Evolutionary conservation across 35 echinoderm and acorn worm species (phyloP).

Genomic region (Chiridota heheva): DNA sequence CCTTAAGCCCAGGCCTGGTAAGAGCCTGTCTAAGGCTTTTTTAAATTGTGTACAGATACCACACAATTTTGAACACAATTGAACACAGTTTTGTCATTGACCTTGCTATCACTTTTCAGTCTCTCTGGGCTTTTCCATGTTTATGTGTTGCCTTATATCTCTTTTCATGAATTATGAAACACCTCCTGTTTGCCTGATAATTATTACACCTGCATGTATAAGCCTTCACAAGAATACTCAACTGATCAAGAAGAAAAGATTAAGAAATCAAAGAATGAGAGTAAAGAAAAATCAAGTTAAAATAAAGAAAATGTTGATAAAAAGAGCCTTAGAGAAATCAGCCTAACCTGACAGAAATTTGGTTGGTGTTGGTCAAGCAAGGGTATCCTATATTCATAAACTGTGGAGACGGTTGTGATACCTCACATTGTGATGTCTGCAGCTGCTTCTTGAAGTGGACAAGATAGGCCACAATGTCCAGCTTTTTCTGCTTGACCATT

Average conservation of each 20-base stretch:
- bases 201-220: neutral
- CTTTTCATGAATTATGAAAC: neutral
- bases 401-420: neutral
- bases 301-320: neutral
- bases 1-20: too few relatives aligned
- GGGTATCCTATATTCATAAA: slow-evolving; percentile 25
- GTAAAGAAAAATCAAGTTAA: neutral
- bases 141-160: too few relatives aligned
- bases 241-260: neutral
- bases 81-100: too few relatives aligned
- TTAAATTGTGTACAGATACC: too few relatives aligned
- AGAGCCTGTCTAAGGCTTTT: too few relatives aligned
- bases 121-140: too few relatives aligned
- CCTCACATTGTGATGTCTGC: slow-evolving; percentile 1
- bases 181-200: neutral
- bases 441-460: slow-evolving; percentile 71
- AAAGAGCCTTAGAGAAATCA: neutral
- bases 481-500: slow-evolving; percentile 68
- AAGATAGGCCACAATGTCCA: slow-evolving; percentile 90
- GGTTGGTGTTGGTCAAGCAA: neutral
- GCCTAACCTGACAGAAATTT: slow-evolving; percentile 16
- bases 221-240: neutral
- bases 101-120: too few relatives aligned
- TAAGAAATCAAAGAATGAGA: neutral
- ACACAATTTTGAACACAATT: too few relatives aligned